A percentile compares a stretch with the other conserved stretches of the same genome.
Evolutionary conservation across 2,113 vertebrate species (phyloP).

Genomic region (Gymnogyps californianus): DNA sequence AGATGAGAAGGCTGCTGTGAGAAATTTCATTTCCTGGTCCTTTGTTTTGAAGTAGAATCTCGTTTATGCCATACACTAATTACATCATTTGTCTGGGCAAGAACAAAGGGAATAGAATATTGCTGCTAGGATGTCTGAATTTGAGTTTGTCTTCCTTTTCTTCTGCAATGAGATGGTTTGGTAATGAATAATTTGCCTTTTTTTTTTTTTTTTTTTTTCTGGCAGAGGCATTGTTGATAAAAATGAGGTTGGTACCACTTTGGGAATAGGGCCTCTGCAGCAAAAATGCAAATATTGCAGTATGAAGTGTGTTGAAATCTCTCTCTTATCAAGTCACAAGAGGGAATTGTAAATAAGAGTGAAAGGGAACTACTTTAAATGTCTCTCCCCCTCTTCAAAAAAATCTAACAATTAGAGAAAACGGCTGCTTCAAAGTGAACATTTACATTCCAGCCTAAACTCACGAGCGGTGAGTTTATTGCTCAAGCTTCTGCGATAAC

Average conservation of each 20-base stretch:
- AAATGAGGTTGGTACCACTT: background rate
- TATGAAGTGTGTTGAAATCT: background rate
- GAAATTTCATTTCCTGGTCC: background rate
- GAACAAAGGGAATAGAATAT: background rate
- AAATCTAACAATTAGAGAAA: background rate
- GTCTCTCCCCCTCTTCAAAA: background rate
- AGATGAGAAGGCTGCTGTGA: background rate
- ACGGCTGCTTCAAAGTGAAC: background rate
- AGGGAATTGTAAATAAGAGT: conserved; percentile 21
- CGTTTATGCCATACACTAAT: background rate
- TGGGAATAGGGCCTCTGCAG: conserved; percentile 2
- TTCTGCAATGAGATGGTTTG: background rate
- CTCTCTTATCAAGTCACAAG: background rate
- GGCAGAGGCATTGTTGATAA: background rate
- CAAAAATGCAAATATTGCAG: conserved; percentile 32
- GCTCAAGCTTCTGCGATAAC: conserved; percentile 2
- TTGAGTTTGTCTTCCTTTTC: background rate
- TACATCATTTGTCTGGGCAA: background rate
- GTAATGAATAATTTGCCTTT: background rate
- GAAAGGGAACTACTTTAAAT: background rate
- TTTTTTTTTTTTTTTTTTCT: background rate
- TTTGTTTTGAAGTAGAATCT: background rate
- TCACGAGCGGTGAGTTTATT: background rate
- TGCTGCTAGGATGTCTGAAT: background rate
- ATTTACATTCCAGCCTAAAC: background rate